Conservation (phyloP, 2,797 vertebrate genomes). For the Tenualosa ilisha region DNA sequence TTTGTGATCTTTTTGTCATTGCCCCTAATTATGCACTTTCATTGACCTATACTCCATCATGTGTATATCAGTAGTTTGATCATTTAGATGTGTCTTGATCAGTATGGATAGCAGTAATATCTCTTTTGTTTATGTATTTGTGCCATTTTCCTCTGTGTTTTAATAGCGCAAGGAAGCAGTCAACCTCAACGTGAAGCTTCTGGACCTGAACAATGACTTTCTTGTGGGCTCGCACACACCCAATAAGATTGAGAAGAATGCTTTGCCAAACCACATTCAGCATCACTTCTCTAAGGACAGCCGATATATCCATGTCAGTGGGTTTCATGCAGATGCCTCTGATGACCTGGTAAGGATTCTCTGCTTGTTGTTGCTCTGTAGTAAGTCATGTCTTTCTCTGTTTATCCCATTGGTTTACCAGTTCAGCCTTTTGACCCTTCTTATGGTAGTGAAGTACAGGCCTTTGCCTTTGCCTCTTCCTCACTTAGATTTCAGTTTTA, state of each 20-base stretch:
- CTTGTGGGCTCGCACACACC: constrained; percentile 85
- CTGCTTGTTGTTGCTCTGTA: too few species aligned
- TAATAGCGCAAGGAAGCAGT: constrained; percentile 88
- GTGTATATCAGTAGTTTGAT: not conserved
- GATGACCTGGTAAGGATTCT: constrained; percentile 83
- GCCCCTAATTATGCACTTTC: not conserved
- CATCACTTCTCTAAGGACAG: constrained; percentile 82
- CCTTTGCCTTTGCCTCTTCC: not conserved
- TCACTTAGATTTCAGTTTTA: not conserved
- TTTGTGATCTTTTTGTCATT: not conserved
- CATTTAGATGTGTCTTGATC: not conserved
- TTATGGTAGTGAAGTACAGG: too few species aligned
- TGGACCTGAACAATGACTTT: constrained; percentile 90
- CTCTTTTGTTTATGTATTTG: not conserved
- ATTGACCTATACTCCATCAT: not conserved
- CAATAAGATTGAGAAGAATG: constrained; percentile 83
- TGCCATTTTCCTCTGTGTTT: not conserved
- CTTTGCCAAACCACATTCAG: constrained; percentile 83
- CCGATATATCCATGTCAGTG: constrained; percentile 81
- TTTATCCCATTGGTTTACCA: too few species aligned
- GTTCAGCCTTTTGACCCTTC: too few species aligned
- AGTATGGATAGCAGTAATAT: not conserved
- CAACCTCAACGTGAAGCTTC: constrained; percentile 85
- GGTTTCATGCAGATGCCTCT: constrained; percentile 85
- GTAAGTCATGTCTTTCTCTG: too few species aligned